Conservation (phyloP, 2,113 vertebrate species). For the Corythornis cristatus region DNA sequence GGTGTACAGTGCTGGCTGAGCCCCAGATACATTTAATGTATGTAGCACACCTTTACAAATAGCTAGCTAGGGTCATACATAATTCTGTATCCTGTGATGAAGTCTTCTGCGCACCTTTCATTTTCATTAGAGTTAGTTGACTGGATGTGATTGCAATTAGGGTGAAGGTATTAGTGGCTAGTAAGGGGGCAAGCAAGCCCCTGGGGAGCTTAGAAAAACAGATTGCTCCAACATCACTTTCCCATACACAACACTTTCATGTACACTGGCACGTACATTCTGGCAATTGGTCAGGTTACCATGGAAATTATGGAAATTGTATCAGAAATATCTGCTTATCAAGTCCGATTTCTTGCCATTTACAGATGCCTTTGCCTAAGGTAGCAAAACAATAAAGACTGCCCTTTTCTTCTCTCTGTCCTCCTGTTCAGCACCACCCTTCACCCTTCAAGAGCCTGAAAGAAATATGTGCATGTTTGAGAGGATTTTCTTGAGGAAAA, state of each 20-base stretch:
- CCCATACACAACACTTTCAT: background rate
- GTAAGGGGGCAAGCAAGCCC: background rate
- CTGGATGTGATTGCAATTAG: background rate
- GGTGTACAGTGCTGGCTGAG: background rate
- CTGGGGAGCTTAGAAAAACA: background rate
- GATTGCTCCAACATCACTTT: background rate
- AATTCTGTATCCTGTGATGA: background rate
- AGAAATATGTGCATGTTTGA: background rate
- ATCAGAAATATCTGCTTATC: background rate
- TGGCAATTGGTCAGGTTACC: slow-evolving; percentile 19
- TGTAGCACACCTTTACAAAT: background rate
- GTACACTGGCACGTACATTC: background rate
- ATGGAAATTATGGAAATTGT: slow-evolving; percentile 37
- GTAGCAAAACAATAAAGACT: background rate
- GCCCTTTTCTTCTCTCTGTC: background rate
- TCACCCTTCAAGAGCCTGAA: background rate
- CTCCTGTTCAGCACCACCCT: background rate
- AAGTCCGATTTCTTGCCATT: background rate
- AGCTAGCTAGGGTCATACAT: fast-evolving
- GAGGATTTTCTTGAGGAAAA: background rate
- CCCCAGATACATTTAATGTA: background rate
- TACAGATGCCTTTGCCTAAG: background rate
- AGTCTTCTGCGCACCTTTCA: background rate
- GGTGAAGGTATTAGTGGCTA: background rate
- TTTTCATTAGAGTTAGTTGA: background rate